These are phyloP conservation scores for Ariopsis seemanni DNA, from an alignment of 2,113 vertebrate genomes.

Conservation along the genomic window DNA sequence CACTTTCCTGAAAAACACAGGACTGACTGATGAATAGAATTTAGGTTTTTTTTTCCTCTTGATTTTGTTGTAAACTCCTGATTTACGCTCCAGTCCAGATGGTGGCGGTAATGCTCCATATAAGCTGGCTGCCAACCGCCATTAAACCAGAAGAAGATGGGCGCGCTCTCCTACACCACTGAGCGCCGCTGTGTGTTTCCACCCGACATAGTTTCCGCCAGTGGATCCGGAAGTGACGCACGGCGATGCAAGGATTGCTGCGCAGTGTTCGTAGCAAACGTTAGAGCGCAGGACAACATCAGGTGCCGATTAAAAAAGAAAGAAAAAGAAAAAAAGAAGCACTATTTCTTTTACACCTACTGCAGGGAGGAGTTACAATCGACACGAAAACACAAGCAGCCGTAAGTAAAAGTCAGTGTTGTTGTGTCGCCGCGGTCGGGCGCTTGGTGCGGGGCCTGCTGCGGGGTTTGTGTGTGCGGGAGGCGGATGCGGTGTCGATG, in stretches of 20 bases:
- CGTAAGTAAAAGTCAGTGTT: slow-evolving; percentile 26
- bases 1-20: too few relatives aligned
- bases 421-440: background rate
- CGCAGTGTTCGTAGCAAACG: slow-evolving; percentile 32
- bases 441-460: slow-evolving; percentile 19
- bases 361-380: background rate
- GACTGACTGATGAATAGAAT: too few relatives aligned
- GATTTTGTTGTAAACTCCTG: too few relatives aligned
- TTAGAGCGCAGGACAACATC: slow-evolving; percentile 61
- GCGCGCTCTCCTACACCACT: background rate
- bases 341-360: background rate
- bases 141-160: too few relatives aligned
- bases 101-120: too few relatives aligned
- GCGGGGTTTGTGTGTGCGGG: background rate
- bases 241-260: slow-evolving; percentile 56
- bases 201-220: background rate
- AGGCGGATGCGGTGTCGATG: slow-evolving; percentile 21
- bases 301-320: slow-evolving; percentile 42
- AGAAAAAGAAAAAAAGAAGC: slow-evolving; percentile 5
- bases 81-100: too few relatives aligned
- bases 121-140: too few relatives aligned
- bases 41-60: too few relatives aligned
- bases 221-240: slow-evolving; percentile 71
- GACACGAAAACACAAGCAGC: background rate
- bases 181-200: background rate